Conservation (phyloP, 2,113 vertebrate species). For the Phrynosoma blainvillii region DNA sequence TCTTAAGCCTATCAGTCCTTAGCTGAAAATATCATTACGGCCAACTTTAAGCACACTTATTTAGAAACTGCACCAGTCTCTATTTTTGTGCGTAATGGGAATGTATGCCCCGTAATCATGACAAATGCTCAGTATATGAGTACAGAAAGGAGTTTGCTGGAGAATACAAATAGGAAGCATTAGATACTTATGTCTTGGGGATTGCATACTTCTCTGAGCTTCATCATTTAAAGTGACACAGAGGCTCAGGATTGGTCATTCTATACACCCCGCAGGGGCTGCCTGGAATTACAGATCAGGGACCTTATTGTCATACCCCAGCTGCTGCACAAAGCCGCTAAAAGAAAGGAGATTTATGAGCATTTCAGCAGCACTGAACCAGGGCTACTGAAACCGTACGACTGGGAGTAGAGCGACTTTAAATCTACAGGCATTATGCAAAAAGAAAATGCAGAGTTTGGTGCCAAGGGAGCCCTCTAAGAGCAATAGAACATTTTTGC, state of each 20-base stretch:
- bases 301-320: constrained; percentile 86
- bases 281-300: constrained; percentile 82
- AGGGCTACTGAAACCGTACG: constrained; percentile 80
- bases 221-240: constrained; percentile 63
- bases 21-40: background rate
- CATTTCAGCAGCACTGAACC: constrained; percentile 84
- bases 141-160: constrained; percentile 68
- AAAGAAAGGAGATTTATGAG: constrained; percentile 90
- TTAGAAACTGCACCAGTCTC: constrained; percentile 43
- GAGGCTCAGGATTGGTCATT: constrained; percentile 71
- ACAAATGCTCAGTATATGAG: constrained; percentile 63
- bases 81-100: constrained; percentile 68
- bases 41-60: constrained; percentile 70
- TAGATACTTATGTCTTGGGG: constrained; percentile 70
- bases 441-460: constrained; percentile 79
- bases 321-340: constrained; percentile 84
- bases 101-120: constrained; percentile 67
- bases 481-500: constrained; percentile 78
- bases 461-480: constrained; percentile 76
- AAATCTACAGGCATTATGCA: constrained; percentile 80
- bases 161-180: constrained; percentile 78
- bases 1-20: background rate
- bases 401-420: constrained; percentile 79
- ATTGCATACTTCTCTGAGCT: constrained; percentile 60
- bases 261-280: constrained; percentile 70